Evolutionary conservation across 2,113 vertebrate species (phyloP).

Genomic region (Protobothrops mucrosquamatus): DNA sequence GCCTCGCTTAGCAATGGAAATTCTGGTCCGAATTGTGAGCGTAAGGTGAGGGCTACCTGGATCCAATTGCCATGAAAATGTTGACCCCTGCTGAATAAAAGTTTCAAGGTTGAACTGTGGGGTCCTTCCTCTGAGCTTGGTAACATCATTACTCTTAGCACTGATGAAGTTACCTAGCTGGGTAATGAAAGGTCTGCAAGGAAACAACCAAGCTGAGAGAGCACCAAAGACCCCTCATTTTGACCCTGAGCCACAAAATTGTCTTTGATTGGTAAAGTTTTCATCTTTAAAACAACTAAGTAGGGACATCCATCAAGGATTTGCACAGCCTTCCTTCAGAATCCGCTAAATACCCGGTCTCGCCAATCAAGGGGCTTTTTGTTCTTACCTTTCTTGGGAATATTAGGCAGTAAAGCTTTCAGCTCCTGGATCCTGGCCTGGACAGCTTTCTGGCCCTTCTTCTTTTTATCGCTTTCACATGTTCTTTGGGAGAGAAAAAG

Average conservation of each 20-base stretch:
- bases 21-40: too few species aligned
- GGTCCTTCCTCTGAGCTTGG: too few species aligned
- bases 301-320: not conserved
- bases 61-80: too few species aligned
- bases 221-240: too few species aligned
- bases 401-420: slow-evolving; percentile 68
- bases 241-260: too few species aligned
- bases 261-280: not conserved
- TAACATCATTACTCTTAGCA: too few species aligned
- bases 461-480: slow-evolving; percentile 45
- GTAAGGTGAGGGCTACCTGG: too few species aligned
- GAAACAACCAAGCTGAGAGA: too few species aligned
- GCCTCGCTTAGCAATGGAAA: too few species aligned
- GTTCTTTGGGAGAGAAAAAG: not conserved
- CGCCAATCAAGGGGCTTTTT: not conserved
- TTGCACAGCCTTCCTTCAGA: not conserved
- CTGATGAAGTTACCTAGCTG: not conserved
- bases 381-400: slow-evolving; percentile 82
- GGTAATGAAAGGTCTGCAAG: not conserved
- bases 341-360: too few species aligned
- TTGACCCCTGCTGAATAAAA: too few species aligned
- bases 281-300: not conserved
- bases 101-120: too few species aligned
- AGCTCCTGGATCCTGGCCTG: slow-evolving; percentile 69
- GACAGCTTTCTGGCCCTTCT: slow-evolving; percentile 10